Percentiles rank a stretch among this genome's conserved stretches.
phyloP scores from a whole-genome alignment of 2,113 vertebrate genomes.

The Sebastes fasciatus region DNA sequence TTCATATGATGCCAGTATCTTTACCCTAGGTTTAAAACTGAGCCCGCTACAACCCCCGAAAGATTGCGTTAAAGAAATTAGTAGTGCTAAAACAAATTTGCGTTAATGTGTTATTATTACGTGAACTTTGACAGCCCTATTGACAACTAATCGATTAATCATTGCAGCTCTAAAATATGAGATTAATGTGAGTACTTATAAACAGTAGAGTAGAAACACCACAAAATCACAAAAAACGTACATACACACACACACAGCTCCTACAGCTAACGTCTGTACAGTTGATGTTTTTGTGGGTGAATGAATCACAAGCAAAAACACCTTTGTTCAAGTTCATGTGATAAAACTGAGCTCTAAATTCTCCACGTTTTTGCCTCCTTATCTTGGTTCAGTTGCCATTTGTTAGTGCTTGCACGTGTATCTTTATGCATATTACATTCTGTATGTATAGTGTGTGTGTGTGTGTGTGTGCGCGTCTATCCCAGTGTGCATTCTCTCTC shows the following conservation, averaged over 20 bases:
- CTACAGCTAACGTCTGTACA: not conserved
- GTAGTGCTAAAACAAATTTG: too few relatives aligned
- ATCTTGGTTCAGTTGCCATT: conserved; percentile 13
- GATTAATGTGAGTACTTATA: too few relatives aligned
- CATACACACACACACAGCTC: not conserved
- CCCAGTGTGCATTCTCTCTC: conserved; percentile 69
- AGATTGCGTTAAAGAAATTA: too few relatives aligned
- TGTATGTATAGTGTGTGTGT: conserved; percentile 19
- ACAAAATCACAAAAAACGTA: too few relatives aligned
- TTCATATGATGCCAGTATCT: too few relatives aligned
- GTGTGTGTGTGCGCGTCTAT: conserved; percentile 35
- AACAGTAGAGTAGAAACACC: too few relatives aligned
- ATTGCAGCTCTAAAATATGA: too few relatives aligned
- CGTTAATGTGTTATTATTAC: too few relatives aligned
- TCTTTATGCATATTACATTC: conserved; percentile 60
- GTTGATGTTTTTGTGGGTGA: not conserved
- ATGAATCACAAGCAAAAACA: not conserved
- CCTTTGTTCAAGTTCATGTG: not conserved
- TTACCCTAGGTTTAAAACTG: too few relatives aligned
- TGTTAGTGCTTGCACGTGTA: conserved; percentile 36
- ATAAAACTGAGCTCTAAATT: not conserved
- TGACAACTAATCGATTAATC: too few relatives aligned
- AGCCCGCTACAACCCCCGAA: too few relatives aligned
- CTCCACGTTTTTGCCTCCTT: not conserved
- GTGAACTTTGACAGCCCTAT: too few relatives aligned